A percentile compares a stretch with the other conserved stretches of the same genome.
These are phyloP conservation scores for Morone chrysops DNA, from an alignment of 2,113 vertebrate genomes.

Conservation along the genomic window DNA sequence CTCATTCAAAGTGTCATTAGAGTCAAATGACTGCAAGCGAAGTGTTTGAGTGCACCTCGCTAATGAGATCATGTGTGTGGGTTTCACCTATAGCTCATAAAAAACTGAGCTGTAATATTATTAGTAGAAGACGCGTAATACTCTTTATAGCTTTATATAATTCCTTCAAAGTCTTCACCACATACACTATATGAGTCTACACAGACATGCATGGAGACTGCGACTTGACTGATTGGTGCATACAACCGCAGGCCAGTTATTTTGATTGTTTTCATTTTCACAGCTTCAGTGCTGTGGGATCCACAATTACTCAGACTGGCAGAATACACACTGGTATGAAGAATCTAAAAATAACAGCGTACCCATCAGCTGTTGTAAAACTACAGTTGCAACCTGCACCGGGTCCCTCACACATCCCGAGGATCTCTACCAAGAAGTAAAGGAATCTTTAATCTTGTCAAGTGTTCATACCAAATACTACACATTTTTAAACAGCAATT, in stretches of 20 bases:
- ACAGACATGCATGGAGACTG: too few relatives aligned
- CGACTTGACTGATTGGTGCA: too few relatives aligned
- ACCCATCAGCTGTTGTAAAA: constrained; percentile 93
- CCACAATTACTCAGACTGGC: constrained; percentile 95
- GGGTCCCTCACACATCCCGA: constrained; percentile 89
- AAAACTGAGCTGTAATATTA: too few relatives aligned
- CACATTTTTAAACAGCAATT: not conserved
- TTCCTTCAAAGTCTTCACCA: too few relatives aligned
- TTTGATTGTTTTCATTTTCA: constrained; percentile 1
- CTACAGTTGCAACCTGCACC: constrained; percentile 87
- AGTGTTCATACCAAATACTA: not conserved
- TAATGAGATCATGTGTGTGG: too few relatives aligned
- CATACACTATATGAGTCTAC: too few relatives aligned
- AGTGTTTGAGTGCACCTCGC: too few relatives aligned
- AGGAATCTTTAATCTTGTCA: not conserved
- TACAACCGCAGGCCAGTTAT: not conserved
- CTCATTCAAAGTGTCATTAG: too few relatives aligned
- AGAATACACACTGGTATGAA: constrained; percentile 91
- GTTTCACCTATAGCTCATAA: too few relatives aligned
- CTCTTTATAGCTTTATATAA: too few relatives aligned
- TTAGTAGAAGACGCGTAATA: too few relatives aligned
- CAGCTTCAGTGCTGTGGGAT: constrained; percentile 96
- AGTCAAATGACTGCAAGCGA: too few relatives aligned
- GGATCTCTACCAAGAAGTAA: constrained; percentile 92
- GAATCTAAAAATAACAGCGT: constrained; percentile 94